Evolutionary conservation across 2,797 vertebrate species (phyloP).

Genomic region (Microctenopoma steveboyesi): DNA sequence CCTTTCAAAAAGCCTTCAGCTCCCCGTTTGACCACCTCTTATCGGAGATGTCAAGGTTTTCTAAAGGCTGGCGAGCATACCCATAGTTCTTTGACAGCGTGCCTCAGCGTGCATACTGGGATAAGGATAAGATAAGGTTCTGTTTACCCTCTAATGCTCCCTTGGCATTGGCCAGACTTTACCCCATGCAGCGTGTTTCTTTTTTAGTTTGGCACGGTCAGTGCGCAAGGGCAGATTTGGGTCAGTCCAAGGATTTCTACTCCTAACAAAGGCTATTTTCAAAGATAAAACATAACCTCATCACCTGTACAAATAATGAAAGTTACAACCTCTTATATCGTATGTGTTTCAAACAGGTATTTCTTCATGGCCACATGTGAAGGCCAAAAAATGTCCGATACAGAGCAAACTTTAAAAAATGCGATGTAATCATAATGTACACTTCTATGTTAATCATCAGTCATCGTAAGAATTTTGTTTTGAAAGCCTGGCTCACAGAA

Average conservation of each 20-base stretch:
- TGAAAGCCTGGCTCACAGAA: slow-evolving; percentile 14
- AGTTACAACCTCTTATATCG: neutral
- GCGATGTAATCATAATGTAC: neutral
- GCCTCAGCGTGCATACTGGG: slow-evolving; percentile 59
- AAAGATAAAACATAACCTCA: slow-evolving; percentile 59
- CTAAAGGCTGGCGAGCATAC: slow-evolving; percentile 56
- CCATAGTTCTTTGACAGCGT: slow-evolving; percentile 50
- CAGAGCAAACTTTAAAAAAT: neutral
- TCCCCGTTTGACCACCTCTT: slow-evolving; percentile 52
- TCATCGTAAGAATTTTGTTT: slow-evolving; percentile 4
- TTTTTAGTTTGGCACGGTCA: slow-evolving; percentile 69
- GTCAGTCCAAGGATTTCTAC: slow-evolving; percentile 60
- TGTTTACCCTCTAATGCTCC: slow-evolving; percentile 71
- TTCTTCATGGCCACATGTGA: neutral
- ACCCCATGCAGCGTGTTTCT: slow-evolving; percentile 62
- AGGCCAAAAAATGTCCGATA: slow-evolving; percentile 3
- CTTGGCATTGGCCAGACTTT: slow-evolving; percentile 66
- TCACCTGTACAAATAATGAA: slow-evolving; percentile 20
- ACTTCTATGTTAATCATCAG: neutral
- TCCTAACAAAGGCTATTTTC: slow-evolving; percentile 48
- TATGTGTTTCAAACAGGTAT: neutral
- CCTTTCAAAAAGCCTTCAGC: slow-evolving; percentile 31
- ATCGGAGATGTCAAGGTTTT: slow-evolving; percentile 67
- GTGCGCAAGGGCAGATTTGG: slow-evolving; percentile 57
- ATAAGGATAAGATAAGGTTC: slow-evolving; percentile 75